Base-by-base conservation (phyloP, 2,888 invertebrate species). In the Mesoligia furuncula region DNA sequence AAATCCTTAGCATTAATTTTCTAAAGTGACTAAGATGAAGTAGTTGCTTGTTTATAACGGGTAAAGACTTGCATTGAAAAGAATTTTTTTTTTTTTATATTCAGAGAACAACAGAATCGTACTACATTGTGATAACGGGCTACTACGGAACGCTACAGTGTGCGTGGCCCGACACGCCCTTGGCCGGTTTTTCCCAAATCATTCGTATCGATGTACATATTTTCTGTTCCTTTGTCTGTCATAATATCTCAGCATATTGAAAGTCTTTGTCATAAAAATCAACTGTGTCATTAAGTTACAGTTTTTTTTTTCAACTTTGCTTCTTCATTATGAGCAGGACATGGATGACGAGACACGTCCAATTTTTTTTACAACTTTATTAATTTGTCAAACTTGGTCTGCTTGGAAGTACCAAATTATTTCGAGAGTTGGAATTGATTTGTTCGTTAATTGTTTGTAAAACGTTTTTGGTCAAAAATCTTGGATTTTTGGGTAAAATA, bases 331-430 rank as follows among this genome's bases (percentile, higher is more conserved):
- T 57, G 75, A 31, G 48, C 20, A 36, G 65, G 64, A 42, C 54
- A n/a, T 59, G 24, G 54, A 74, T 59, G 61, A 24, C n/a, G 31
- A 61, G 71, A 48, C 73, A 73, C 73, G 76, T 77, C 36, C 57
- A 74, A 11, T 59, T 74, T 79, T 77, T 77, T 42, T 79, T 77
- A 72, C 45, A 85, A 87, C 77, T 87, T 85, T 79, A 68, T 85
- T 79, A 80, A 83, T 83, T 83, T 73, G 48, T 80, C 51, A 48
- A 77, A 81, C 68, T 80, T 86, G 24, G 24, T 57, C 36, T 61
- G 70, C 59, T 45, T 51, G 67, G 39, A 59, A 74, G 70, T 68
- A 73, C 69, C 51, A 76, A 83, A 81, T 81, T 57, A 70, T 83
- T 73, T 73, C 31, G 17, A 59, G 36, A 61, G n/a, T 51, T 27